Evolutionary conservation across 2,797 vertebrate genomes (phyloP).

Genomic region (Cryptoprocta ferox): DNA sequence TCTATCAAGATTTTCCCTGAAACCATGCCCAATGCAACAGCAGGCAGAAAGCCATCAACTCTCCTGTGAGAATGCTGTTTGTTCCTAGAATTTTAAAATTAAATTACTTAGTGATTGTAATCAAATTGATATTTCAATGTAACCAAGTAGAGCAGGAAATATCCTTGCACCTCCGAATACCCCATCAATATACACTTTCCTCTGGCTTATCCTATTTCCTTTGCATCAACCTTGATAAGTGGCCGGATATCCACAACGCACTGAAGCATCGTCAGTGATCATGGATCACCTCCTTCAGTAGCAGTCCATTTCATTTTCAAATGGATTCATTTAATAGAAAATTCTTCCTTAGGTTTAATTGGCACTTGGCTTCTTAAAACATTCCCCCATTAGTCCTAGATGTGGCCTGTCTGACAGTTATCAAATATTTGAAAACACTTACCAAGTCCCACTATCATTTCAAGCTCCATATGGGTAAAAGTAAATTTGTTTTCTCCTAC

Average conservation of each 20-base stretch:
- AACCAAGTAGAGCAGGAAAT: not conserved
- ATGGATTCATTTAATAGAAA: not conserved
- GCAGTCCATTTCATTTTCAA: constrained; percentile 25
- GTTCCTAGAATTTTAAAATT: constrained; percentile 41
- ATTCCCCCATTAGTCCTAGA: not conserved
- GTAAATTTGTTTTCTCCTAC: not conserved
- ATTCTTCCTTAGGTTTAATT: not conserved
- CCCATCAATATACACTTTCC: not conserved
- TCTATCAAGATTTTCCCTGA: not conserved
- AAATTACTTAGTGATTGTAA: not conserved
- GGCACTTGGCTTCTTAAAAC: not conserved
- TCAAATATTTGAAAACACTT: not conserved
- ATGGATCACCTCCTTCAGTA: not conserved
- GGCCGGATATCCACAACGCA: not conserved
- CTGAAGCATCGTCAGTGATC: not conserved
- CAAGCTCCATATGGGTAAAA: not conserved
- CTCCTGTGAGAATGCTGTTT: not conserved
- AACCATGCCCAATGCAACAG: not conserved
- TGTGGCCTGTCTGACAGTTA: not conserved
- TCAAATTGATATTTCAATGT: not conserved
- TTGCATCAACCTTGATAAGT: not conserved
- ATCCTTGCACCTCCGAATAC: not conserved
- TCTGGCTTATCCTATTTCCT: not conserved
- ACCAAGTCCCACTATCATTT: not conserved
- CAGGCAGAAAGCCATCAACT: not conserved